phyloP scores from a whole-genome alignment of 2,888 invertebrate species.

The Drosophila kokeensis region DNA sequence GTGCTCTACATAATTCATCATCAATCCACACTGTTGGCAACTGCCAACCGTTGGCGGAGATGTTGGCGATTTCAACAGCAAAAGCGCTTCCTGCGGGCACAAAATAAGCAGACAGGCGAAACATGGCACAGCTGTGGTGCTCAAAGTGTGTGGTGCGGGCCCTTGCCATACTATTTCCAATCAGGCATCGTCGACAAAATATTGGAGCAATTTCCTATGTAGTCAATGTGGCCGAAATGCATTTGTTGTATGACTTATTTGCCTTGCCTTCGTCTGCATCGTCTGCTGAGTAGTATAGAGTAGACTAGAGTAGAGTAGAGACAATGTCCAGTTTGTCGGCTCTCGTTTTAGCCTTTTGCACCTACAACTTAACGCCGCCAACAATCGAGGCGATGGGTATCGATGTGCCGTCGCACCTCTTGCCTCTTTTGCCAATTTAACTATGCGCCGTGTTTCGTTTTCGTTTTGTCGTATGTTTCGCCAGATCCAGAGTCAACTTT shows the following conservation, averaged over 20 bases:
- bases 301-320: conserved; percentile 13
- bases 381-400: conserved; percentile 50
- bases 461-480: conserved; percentile 69
- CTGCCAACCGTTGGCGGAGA: conserved; percentile 52
- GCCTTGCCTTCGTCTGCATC: conserved; percentile 37
- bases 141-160: conserved; percentile 4
- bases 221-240: conserved; percentile 37
- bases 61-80: conserved; percentile 40
- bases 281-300: background rate
- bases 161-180: conserved; percentile 65
- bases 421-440: conserved; percentile 69
- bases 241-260: conserved; percentile 73
- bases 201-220: conserved; percentile 77
- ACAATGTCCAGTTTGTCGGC: conserved; percentile 52
- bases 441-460: conserved; percentile 58
- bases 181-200: conserved; percentile 68
- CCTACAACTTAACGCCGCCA: conserved; percentile 77
- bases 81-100: conserved; percentile 62
- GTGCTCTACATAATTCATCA: conserved; percentile 85
- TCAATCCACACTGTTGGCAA: conserved; percentile 70
- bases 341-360: conserved; percentile 58
- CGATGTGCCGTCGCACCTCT: conserved; percentile 53
- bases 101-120: conserved; percentile 28
- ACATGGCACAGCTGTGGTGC: conserved; percentile 6
- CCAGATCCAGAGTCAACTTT: conserved; percentile 70